Evolutionary conservation across 2,113 vertebrate species (phyloP), one percentile per base, ranked within the genome.

Genomic region (Amphiprion percula): DNA sequence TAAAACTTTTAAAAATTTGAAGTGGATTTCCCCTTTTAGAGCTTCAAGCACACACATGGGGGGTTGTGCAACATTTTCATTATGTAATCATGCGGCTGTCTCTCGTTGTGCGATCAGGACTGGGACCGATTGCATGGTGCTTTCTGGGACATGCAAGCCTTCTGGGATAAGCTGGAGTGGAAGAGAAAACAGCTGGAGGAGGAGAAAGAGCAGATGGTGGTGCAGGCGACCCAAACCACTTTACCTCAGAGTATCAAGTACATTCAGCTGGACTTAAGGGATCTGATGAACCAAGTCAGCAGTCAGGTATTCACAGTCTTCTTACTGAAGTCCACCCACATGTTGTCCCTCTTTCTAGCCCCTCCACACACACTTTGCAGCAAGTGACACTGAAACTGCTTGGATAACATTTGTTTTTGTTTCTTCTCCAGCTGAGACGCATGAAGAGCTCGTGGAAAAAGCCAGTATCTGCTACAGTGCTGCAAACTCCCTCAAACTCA

Each of bases 221-320:
- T 9, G 23, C 50, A 24, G 39, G 23, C 5, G 1, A 15, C 10
- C 7, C 37, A 10, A 16, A 53, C 28, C 56, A 64, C 68, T 63
- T 74, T 95, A 68, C 28, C 77, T 59, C 66, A 83, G 71, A 79
- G 68, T 28, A 88, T 95, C 37, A 63, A 50, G n/a, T n/a, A 86
- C 80, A 71, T 95, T 68, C 91, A 95, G 87, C 81, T 85, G 53
- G 90, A 95, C 69, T 83, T 95, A 74, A 82, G 91, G 49, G 94
- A 95, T 77, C 89, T 95, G 65, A 92, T 94, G 70, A 87, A 7
- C 64, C 84, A 93, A 81, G 84, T 94, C 66, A 92, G 69, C 72
- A 82, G 19, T 64, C 94, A 95, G 92, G 94, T 95, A 81, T 10
- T 4, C 16, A 75, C 44, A 21, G 49, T 46, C 21, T 55, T 66